These are phyloP conservation scores for Tenrec ecaudatus DNA, from an alignment of 2,113 vertebrate species.

Conservation along the genomic window DNA sequence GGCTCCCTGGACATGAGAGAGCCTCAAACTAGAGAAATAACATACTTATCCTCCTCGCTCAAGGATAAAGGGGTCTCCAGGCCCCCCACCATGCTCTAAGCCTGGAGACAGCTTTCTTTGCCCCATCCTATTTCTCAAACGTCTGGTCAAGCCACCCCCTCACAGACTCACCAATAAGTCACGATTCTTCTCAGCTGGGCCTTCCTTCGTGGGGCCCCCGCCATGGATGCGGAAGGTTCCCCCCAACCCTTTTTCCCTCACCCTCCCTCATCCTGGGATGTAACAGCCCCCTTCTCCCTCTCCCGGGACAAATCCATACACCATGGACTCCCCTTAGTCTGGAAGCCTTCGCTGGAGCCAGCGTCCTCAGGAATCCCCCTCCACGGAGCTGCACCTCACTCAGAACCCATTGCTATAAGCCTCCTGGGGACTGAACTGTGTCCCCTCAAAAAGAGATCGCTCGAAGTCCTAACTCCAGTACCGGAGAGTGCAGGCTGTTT, in stretches of 20 bases:
- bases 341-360: not conserved
- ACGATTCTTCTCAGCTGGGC: not conserved
- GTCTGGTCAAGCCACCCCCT: not conserved
- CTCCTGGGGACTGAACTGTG: not conserved
- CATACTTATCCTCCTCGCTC: not conserved
- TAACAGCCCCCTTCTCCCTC: no score
- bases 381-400: not conserved
- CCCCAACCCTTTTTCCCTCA: not conserved
- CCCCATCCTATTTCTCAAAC: not conserved
- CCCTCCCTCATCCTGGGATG: no score
- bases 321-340: not conserved
- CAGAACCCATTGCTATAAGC: not conserved
- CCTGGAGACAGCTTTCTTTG: not conserved
- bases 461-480: not conserved
- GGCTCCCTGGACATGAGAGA: conserved; percentile 4
- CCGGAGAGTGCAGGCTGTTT: not conserved
- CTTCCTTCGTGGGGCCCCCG: no score
- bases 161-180: not conserved
- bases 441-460: not conserved
- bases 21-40: not conserved
- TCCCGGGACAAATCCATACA: no score
- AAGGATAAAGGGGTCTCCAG: not conserved
- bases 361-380: not conserved
- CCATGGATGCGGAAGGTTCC: no score
- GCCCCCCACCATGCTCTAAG: not conserved